Conservation (phyloP, 2,888 invertebrate genomes). For the Eupithecia abbreviata region DNA sequence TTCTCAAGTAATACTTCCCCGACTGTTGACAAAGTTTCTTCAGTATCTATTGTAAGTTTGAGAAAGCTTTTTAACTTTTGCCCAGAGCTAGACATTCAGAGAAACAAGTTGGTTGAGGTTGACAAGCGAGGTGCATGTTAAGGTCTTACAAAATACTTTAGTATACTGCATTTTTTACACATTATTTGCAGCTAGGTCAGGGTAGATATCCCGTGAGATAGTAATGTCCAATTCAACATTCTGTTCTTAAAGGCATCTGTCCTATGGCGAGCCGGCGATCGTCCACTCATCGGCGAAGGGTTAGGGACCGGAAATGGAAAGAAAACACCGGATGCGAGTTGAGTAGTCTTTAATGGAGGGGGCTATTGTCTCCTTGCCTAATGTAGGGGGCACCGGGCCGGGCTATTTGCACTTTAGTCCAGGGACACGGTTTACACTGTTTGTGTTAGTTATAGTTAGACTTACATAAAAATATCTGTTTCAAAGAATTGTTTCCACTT, state of each 20-base stretch:
- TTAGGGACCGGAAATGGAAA: conserved; percentile 53
- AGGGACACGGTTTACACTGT: background rate
- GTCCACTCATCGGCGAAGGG: conserved; percentile 30
- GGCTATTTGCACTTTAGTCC: background rate
- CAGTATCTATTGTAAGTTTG: background rate
- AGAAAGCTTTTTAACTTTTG: background rate
- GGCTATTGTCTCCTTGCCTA: conserved; percentile 45
- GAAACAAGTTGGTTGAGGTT: background rate
- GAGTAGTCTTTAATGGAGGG: conserved; percentile 54
- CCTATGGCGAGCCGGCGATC: conserved; percentile 2
- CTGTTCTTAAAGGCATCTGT: background rate
- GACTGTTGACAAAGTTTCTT: background rate
- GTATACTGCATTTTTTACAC: too few relatives aligned
- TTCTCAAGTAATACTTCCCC: background rate
- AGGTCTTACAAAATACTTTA: background rate
- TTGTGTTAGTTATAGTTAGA: too few relatives aligned
- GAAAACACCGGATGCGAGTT: conserved; percentile 59
- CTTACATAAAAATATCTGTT: too few relatives aligned
- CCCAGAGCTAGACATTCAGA: background rate
- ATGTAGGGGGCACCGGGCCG: background rate
- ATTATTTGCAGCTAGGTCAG: background rate
- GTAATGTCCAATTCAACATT: background rate
- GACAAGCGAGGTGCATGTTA: background rate
- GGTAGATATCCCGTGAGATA: background rate
- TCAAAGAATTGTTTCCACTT: too few relatives aligned